A percentile compares a stretch with the other conserved stretches of the same genome.
Evolutionary conservation across 2,113 vertebrate genomes (phyloP).

Genomic region (Garra rufa): DNA sequence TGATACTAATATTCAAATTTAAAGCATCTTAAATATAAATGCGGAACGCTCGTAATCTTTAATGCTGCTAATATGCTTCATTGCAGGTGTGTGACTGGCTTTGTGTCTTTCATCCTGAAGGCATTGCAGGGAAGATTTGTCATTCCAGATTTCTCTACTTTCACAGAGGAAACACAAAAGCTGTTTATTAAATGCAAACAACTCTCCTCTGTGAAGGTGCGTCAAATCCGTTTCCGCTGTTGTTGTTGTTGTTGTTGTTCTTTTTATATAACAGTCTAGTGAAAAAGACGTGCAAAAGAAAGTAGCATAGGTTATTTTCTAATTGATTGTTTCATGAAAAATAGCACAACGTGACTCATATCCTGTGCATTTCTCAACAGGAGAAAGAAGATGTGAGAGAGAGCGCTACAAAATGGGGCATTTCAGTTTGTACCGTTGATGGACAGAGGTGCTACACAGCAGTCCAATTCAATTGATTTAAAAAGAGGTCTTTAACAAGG

Average conservation of each 20-base stretch:
- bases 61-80: not conserved
- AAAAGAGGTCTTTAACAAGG: not conserved
- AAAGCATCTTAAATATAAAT: not conserved
- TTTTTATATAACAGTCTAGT: not conserved
- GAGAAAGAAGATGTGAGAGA: conserved; percentile 55
- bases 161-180: conserved; percentile 72
- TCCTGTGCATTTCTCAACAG: conserved; percentile 45
- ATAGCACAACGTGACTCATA: conserved; percentile 16
- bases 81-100: conserved; percentile 70
- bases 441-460: conserved; percentile 68
- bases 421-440: conserved; percentile 74
- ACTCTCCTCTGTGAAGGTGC: conserved; percentile 68
- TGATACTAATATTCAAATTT: not conserved
- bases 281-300: not conserved
- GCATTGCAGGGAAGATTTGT: conserved; percentile 73
- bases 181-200: conserved; percentile 73
- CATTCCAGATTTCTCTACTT: conserved; percentile 73
- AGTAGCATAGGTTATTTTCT: conserved; percentile 5
- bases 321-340: conserved; percentile 21
- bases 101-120: conserved; percentile 73
- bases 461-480: not conserved
- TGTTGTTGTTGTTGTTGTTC: not conserved
- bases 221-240: not conserved
- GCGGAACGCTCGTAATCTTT: not conserved
- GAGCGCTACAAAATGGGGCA: conserved; percentile 67